Base-by-base conservation (phyloP, 2,797 vertebrate genomes). In the Botia kubotai region DNA sequence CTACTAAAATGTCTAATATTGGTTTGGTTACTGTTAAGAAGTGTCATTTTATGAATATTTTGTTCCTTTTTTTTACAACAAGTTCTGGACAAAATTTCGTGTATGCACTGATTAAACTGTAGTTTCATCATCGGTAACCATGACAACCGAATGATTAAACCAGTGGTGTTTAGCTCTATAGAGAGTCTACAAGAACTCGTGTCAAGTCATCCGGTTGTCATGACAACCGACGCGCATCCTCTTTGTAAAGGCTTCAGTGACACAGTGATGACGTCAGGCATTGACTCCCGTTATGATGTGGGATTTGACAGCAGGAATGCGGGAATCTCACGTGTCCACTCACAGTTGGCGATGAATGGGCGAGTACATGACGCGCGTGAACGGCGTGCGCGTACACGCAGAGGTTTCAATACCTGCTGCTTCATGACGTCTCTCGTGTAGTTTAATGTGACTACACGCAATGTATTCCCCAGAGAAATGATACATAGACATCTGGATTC, bases 201-300 rank as follows among this genome's bases (percentile, higher is more conserved):
- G 57, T 65, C 19, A 14, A 57, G 50, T 43, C 17, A 48, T 21
- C n/a, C 23, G 4, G 79, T 74, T 74, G 36, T 43, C 71, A 58
- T 74, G 71, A 60, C 63, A 19, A 43, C 77, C 39, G 58, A 29
- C 14, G 12, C 8, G 26, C 39, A 63, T 66, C 17, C 16, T 33
- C 19, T 65, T 43, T 55, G 58, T 53, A 26, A 69, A 58, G 50
- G 26, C 21, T n/a, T 69, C 53, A 6, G 1, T 43, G 43, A 69
- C 46, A 23, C n/a, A 6, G 4, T 2, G 19, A 19, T 67, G 29
- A 66, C 21, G 19, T 36, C 55, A 12, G 2, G 14, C 33, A 17
- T 23, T 46, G 17, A 52, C 6, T 13, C 33, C 33, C 33, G 33
- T 6, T 36, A 36, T 36, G 33, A 36, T 4, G 23, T 26, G 23